Base-by-base conservation (phyloP, 2,797 vertebrate genomes). In the Sparidentex hasta region DNA sequence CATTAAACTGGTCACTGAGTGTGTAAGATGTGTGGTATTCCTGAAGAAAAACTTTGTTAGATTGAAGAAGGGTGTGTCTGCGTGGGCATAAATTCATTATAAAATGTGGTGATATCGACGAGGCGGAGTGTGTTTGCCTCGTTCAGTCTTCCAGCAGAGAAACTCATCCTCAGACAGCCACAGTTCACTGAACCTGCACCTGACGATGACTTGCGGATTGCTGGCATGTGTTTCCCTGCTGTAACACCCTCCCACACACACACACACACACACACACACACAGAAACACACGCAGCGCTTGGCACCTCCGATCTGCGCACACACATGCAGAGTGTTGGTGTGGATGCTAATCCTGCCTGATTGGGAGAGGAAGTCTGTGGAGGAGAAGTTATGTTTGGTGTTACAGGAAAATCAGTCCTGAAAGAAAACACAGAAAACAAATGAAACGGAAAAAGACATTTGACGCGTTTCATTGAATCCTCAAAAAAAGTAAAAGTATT, bases 131-230 rank as follows among this genome's bases (percentile, higher is more conserved):
- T 55, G 48, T 74, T 69, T 64, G 38, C 59, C 11, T 20, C 46
- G 9, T 55, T n/a, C 27, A 54, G n/a, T 65, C 47, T 59, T 55
- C 9, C 25, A 50, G 38, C 33, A 57, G 67, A 76, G 56, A n/a
- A 48, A 71, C 55, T 54, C 16, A 18, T 64, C 65, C 25, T 65
- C 47, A 33, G 65, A 64, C 70, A 74, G 11, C 33, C 54, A 21
- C 78, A 33, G 18, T 56, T 81, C 57, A 25, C 55, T 55, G 56
- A 62, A 48, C 48, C 41, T 7, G 25, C 44, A 71, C 62, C 63
- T 72, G 68, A 62, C 51, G 51, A 81, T 67, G 33, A 33, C 17
- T 64, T 48, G 41, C 46, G 47, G 74, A 69, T 17, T 61, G 52
- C 50, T 55, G 69, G 59, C 64, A 65, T 51, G 58, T 57, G 43